A percentile compares a stretch with the other conserved stretches of the same genome.
These are phyloP conservation scores for Macquaria australasica DNA, from an alignment of 2,113 vertebrate genomes.

Conservation along the genomic window DNA sequence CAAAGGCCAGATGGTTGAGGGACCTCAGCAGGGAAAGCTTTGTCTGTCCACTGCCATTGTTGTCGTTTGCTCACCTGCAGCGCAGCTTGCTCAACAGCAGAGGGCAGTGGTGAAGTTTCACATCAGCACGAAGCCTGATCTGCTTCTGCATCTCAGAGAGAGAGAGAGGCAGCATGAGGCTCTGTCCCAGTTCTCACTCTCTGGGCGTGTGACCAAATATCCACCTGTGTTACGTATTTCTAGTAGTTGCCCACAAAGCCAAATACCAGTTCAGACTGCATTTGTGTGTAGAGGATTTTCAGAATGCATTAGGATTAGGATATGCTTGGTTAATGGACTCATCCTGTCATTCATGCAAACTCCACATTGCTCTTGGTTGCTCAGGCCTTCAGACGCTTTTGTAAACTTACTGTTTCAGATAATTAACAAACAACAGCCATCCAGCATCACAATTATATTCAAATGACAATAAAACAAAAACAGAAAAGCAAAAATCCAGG, in stretches of 20 bases:
- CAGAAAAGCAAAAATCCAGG: not conserved
- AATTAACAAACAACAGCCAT: not conserved
- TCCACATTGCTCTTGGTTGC: not conserved
- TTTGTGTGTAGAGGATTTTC: not conserved
- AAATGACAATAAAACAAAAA: not conserved
- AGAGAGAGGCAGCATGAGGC: not conserved
- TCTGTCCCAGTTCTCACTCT: not conserved
- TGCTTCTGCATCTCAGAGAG: slow-evolving; percentile 15
- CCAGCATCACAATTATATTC: not conserved
- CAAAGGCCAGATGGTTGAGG: slow-evolving; percentile 73
- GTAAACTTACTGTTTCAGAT: not conserved
- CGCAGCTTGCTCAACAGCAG: slow-evolving; percentile 69
- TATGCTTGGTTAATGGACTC: not conserved
- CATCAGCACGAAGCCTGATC: not conserved
- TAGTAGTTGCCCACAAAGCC: not conserved
- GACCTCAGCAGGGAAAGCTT: slow-evolving; percentile 49
- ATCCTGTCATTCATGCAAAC: not conserved
- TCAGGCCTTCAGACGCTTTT: not conserved
- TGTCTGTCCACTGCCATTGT: slow-evolving; percentile 58
- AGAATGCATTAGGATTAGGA: not conserved
- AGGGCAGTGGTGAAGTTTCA: slow-evolving; percentile 81
- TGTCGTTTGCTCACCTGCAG: slow-evolving; percentile 48
- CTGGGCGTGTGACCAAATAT: not conserved
- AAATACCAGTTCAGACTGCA: not conserved
- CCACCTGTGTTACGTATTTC: slow-evolving; percentile 11